Conservation (phyloP, 2,888 invertebrate genomes). For the Ptilodon capucinus region DNA sequence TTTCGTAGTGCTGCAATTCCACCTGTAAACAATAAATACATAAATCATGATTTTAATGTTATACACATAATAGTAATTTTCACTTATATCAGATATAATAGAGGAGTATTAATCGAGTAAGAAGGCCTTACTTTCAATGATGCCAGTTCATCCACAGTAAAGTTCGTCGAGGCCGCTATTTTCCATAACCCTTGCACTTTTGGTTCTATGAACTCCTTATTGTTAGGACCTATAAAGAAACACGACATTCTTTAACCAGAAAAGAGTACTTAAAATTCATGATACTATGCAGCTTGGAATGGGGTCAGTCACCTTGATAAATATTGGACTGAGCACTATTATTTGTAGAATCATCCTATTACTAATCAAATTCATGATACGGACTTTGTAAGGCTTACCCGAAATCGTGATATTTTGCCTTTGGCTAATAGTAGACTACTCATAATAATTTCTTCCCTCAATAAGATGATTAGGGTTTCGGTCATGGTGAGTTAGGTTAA, state of each 20-base stretch:
- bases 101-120: background rate
- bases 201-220: slow-evolving; percentile 94
- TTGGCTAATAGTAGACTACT: too few species aligned
- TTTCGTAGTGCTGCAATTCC: slow-evolving; percentile 94
- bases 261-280: background rate
- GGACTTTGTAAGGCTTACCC: too few species aligned
- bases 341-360: too few species aligned
- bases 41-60: too few species aligned
- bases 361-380: too few species aligned
- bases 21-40: slow-evolving; percentile 68
- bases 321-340: background rate
- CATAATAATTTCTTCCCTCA: too few species aligned
- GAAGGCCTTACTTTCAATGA: slow-evolving; percentile 86
- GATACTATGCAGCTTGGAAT: background rate
- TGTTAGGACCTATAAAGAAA: slow-evolving; percentile 82
- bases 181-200: slow-evolving; percentile 95
- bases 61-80: too few species aligned
- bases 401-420: too few species aligned
- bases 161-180: slow-evolving; percentile 90
- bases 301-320: background rate
- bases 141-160: slow-evolving; percentile 90
- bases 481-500: too few species aligned
- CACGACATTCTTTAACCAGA: background rate
- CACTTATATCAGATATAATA: too few species aligned
- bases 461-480: too few species aligned